A percentile compares a stretch with the other conserved stretches of the same genome.
phyloP scores from a whole-genome alignment of 2,797 vertebrate species.

The Pantherophis vulpinus region DNA sequence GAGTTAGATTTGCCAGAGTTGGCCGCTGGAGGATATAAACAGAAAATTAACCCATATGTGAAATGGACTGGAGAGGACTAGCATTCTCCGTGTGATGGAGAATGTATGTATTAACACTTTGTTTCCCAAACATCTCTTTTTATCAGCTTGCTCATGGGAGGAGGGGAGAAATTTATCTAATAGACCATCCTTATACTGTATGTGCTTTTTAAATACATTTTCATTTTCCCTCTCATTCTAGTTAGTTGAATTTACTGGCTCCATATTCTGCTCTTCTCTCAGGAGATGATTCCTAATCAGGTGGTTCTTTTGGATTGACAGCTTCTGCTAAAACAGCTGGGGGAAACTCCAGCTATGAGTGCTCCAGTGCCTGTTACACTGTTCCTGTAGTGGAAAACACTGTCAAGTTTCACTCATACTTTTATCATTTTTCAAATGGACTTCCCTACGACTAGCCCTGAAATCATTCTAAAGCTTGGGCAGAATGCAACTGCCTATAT shows the following conservation, averaged over 20 bases:
- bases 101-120: constrained; percentile 3
- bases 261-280: background rate
- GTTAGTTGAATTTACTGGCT: background rate
- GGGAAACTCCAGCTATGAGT: background rate
- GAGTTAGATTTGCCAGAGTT: background rate
- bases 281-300: background rate
- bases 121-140: background rate
- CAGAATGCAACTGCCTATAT: background rate
- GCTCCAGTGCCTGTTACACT: background rate
- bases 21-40: background rate
- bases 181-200: background rate
- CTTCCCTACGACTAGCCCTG: background rate
- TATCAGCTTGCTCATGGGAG: background rate
- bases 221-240: background rate
- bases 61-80: background rate
- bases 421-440: background rate
- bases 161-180: background rate
- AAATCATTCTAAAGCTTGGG: background rate
- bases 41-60: constrained; percentile 26
- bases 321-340: background rate
- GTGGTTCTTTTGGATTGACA: background rate
- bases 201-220: background rate
- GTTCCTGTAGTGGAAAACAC: background rate
- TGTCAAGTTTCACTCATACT: background rate
- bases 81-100: background rate